Evolutionary conservation across 2,888 invertebrate species (phyloP), one percentile per base, ranked within the genome.

Genomic region (Amaurobius ferox): DNA sequence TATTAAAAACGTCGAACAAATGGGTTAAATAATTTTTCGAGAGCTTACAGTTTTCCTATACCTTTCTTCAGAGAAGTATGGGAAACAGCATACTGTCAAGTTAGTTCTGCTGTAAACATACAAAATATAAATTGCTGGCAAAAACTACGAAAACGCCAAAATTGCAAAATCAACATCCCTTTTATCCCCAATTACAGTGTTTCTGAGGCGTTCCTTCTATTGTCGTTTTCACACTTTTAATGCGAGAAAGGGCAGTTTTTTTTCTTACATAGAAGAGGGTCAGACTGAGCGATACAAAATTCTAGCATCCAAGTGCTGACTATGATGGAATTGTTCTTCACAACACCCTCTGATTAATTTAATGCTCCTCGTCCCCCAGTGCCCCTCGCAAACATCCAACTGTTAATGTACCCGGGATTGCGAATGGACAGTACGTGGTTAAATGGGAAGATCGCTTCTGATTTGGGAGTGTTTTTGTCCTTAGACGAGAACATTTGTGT

Each of bases 311-410:
- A 83, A 77, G 77, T 77, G 77, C 71, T 77, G 83, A 77, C 71
- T 64, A 71, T 83, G 81, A 83, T 83, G 77, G 76, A 77, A 83
- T 77, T 83, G 76, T 76, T 83, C 66, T 70, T 19, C 68, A 66
- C 83, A 77, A 70, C 81, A 74, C 83, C 77, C 77, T 64, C 77
- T 83, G 83, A 83, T 83, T 83, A 83, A 83, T 77, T 83, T 83
- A 83, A 83, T 83, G 83, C 72, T 26, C 55, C 66, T 66, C 66
- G 23, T 39, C 66, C 70, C 62, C n/a, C n/a, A n/a, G n/a, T n/a
- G n/a, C 70, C 26, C 66, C 39, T 44, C 55, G 55, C 32, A 67
- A 62, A 70, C 76, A 64, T n/a, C 61, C 70, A 29, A 48, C 73
- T 5, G 16, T n/a, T 83, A 83, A 83, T 83, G 83, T 71, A 71